These are phyloP conservation scores for Hippocampus comes DNA, from an alignment of 2,113 vertebrate genomes.

Conservation along the genomic window DNA sequence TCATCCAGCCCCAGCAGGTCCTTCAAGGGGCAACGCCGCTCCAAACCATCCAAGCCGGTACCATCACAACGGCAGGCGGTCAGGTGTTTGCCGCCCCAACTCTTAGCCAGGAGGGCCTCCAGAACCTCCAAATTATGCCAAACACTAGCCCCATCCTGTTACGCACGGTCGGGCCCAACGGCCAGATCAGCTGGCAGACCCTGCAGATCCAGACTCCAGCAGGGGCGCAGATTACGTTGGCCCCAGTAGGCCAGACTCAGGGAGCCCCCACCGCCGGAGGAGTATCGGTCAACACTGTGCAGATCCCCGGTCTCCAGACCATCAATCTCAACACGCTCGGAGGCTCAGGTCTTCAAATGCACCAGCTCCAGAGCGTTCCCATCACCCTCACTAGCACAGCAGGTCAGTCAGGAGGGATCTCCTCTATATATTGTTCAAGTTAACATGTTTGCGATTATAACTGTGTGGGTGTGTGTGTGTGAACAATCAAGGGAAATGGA, in stretches of 20 bases:
- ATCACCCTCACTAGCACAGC: constrained; percentile 81
- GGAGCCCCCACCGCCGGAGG: constrained; percentile 63
- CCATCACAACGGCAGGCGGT: constrained; percentile 75
- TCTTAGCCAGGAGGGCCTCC: constrained; percentile 87
- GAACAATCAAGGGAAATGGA: too few relatives aligned
- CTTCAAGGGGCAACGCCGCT: constrained; percentile 81
- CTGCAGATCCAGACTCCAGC: constrained; percentile 91
- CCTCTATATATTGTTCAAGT: too few relatives aligned
- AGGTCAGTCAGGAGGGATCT: constrained; percentile 70
- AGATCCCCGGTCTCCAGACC: constrained; percentile 93
- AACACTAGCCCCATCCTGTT: constrained; percentile 89
- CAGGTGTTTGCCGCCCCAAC: constrained; percentile 87
- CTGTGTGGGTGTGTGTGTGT: too few relatives aligned
- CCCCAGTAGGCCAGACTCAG: constrained; percentile 82
- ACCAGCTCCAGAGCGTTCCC: constrained; percentile 89
- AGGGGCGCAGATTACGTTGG: constrained; percentile 91
- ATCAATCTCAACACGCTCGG: constrained; percentile 93
- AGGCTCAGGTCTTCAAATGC: constrained; percentile 88
- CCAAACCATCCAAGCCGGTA: constrained; percentile 85
- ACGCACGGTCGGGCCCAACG: constrained; percentile 89
- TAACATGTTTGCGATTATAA: too few relatives aligned
- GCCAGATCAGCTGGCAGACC: constrained; percentile 96
- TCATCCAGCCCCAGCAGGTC: constrained; percentile 83
- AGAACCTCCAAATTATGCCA: constrained; percentile 92
- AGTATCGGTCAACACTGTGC: constrained; percentile 79